Percentiles rank a stretch among this genome's conserved stretches.
Evolutionary conservation across 2,113 vertebrate genomes (phyloP).

Genomic region (Fregata magnificens): DNA sequence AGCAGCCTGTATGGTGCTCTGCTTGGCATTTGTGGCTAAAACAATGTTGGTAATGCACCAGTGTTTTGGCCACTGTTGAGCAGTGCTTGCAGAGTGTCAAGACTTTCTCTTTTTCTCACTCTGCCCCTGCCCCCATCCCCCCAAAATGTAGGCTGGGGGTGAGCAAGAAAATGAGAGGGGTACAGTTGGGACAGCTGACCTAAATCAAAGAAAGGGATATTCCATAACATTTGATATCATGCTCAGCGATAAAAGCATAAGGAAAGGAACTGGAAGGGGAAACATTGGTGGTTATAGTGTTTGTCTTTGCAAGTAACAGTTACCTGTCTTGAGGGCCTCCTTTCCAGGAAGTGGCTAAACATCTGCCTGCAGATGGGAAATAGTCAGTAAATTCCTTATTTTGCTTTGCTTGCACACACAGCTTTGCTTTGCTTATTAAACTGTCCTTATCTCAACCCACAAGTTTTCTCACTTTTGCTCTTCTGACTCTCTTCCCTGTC

Average conservation of each 20-base stretch:
- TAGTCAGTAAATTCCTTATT: neutral
- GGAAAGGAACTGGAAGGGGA: neutral
- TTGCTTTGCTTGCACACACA: neutral
- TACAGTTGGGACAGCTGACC: neutral
- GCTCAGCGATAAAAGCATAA: neutral
- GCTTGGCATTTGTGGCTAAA: neutral
- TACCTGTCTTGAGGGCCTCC: neutral
- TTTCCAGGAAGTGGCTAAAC: neutral
- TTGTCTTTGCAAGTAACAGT: neutral
- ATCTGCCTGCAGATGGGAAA: neutral
- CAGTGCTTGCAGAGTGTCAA: neutral
- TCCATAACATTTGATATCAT: neutral
- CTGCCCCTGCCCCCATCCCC: accelerated
- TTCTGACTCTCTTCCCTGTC: neutral
- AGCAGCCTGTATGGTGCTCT: neutral
- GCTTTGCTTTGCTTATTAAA: neutral
- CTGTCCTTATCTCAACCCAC: neutral
- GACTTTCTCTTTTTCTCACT: neutral
- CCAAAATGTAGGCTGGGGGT: accelerated
- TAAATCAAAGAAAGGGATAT: neutral
- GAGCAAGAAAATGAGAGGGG: neutral
- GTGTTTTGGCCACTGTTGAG: neutral
- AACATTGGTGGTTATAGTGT: neutral
- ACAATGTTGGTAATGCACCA: neutral
- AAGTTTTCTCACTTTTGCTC: neutral